Conservation (phyloP, 2,888 invertebrate genomes). For the Miltochrista miniata region DNA sequence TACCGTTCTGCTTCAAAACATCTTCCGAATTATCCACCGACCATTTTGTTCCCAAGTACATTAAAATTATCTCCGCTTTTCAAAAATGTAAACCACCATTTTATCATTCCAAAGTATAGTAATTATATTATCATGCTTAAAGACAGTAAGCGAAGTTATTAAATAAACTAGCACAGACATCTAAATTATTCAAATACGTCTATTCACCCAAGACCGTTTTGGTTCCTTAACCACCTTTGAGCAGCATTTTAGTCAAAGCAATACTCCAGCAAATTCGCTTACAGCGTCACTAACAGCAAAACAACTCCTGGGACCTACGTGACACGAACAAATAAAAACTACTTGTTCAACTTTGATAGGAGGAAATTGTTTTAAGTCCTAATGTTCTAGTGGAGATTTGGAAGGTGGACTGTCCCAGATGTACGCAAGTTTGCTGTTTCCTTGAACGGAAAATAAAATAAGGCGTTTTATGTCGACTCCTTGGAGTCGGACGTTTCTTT, state of each 20-base stretch:
- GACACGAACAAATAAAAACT: constrained; percentile 70
- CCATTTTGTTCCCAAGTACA: too few relatives aligned
- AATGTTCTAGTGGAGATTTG: constrained; percentile 62
- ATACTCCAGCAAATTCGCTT: constrained; percentile 66
- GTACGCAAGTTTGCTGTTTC: constrained; percentile 41
- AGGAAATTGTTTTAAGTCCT: constrained; percentile 71
- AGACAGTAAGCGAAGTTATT: not conserved
- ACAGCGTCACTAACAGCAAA: constrained; percentile 66
- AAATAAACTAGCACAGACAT: not conserved
- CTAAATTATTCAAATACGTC: not conserved
- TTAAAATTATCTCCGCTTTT: not conserved
- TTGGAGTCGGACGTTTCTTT: constrained; percentile 26
- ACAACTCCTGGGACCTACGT: constrained; percentile 68
- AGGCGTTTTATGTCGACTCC: constrained; percentile 35
- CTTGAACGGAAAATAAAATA: constrained; percentile 41
- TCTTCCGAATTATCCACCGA: too few relatives aligned
- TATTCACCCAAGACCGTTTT: not conserved
- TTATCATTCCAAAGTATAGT: not conserved
- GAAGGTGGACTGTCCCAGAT: constrained; percentile 52
- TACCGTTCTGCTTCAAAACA: too few relatives aligned
- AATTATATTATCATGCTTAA: not conserved
- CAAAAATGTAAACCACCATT: not conserved
- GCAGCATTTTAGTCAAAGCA: constrained; percentile 45
- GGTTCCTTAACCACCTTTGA: constrained; percentile 5
- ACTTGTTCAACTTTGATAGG: constrained; percentile 66